Evolutionary conservation across 2,113 vertebrate genomes (phyloP), one percentile per base, ranked within the genome.

Genomic region (Nibea coibor): DNA sequence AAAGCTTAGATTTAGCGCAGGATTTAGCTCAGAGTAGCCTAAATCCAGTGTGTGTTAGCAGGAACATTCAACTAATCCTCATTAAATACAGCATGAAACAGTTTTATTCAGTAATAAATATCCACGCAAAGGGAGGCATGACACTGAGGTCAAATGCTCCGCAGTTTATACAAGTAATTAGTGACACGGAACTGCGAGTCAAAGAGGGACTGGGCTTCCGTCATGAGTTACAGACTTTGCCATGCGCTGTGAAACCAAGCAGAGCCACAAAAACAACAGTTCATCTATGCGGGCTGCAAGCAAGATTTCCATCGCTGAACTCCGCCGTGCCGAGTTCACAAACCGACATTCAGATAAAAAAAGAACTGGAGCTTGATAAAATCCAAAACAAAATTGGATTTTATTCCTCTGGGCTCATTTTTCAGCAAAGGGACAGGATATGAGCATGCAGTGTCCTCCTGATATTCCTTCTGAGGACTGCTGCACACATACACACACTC

Each of bases 381-480:
- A 72, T 76, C 26, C 53, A 70, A 69, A 73, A 50, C 31, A 85
- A 62, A 31, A 83, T 77, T 81, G 69, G 63, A 80, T 82, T 86
- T 80, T 65, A 50, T 85, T 89, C 78, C 80, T 90, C 81, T 78
- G 61, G 87, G 90, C 81, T 80, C 39, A 75, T 88, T 80, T 88
- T 87, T 69, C 35, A 24, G 79, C 28, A 24, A 19, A 3, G 3
- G 45, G 39, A 80, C 80, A 78, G 87, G 89, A 93, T 81, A 89
- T 93, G 82, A 92, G 87, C 57, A 69, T 16, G 50, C 2, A 47
- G 48, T 17, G 45, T 80, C 62, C 62, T 67, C 24, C 66, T 68
- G 53, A 65, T 64, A 54, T 65, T 54, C 57, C 61, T 72, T 26
- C 54, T 72, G 66, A 79, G 53, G 48, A 75, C 2, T 28, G 31